phyloP scores from a whole-genome alignment of 1,140 invertebrate species.

The Marisa cornuarietis region DNA sequence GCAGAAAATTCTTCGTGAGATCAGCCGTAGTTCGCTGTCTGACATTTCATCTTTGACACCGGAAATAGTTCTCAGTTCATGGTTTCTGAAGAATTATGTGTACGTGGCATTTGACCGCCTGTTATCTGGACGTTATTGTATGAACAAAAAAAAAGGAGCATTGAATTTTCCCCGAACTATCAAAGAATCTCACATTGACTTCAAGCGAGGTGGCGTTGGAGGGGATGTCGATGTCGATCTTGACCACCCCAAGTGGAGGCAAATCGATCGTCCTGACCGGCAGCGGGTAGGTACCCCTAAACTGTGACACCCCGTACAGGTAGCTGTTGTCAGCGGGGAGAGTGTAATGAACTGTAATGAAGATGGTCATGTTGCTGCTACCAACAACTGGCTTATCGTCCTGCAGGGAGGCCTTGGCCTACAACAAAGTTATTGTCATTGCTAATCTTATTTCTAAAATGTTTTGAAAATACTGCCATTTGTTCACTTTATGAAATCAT shows the following conservation, averaged over 20 bases:
- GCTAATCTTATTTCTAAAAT: too few relatives aligned
- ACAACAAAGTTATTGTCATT: neutral
- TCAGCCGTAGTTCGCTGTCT: too few relatives aligned
- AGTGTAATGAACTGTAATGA: conserved; percentile 1
- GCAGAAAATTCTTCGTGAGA: too few relatives aligned
- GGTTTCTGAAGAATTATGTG: too few relatives aligned
- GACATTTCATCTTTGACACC: too few relatives aligned
- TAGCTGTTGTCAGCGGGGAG: conserved; percentile 11
- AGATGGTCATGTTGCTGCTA: neutral
- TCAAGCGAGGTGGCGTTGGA: conserved; percentile 14
- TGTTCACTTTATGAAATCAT: too few relatives aligned
- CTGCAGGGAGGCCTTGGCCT: conserved; percentile 8
- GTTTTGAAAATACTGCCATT: too few relatives aligned
- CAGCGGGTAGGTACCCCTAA: conserved; percentile 12
- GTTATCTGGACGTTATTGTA: too few relatives aligned
- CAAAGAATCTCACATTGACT: neutral
- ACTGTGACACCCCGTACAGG: neutral
- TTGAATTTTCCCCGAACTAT: too few relatives aligned
- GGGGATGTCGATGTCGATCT: conserved; percentile 17
- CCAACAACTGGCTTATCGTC: conserved; percentile 4
- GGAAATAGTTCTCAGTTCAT: too few relatives aligned
- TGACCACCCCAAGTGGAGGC: conserved; percentile 2
- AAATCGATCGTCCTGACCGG: neutral
- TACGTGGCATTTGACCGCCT: too few relatives aligned
- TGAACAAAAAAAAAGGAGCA: too few relatives aligned